Evolutionary conservation across 1,140 invertebrate species (phyloP).

Genomic region (Achatina immaculata): DNA sequence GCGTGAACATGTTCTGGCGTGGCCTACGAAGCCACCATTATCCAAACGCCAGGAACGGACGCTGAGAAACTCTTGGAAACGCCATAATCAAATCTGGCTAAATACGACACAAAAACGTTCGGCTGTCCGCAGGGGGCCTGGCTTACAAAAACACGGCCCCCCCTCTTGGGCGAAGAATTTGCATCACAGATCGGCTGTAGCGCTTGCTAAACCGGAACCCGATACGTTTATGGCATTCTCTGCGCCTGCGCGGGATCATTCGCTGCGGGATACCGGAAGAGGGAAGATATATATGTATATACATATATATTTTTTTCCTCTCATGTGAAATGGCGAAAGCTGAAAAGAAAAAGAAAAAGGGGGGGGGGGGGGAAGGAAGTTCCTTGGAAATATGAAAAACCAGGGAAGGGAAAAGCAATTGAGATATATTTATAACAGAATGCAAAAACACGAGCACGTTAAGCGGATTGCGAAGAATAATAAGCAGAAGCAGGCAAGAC

Average conservation of each 20-base stretch:
- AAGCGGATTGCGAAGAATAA: constrained; percentile 8
- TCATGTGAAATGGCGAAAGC: not conserved
- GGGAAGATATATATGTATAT: too few relatives aligned
- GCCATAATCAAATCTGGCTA: constrained; percentile 11
- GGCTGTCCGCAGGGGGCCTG: not conserved
- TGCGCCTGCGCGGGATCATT: constrained; percentile 4
- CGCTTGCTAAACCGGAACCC: constrained; percentile 1
- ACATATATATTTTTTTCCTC: not conserved
- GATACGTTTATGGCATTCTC: constrained; percentile 13
- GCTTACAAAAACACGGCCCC: constrained; percentile 15
- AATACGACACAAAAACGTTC: constrained; percentile 16
- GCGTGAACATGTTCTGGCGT: not conserved
- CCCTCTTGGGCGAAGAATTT: constrained; percentile 4
- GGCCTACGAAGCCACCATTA: not conserved
- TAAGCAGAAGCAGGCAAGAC: not conserved
- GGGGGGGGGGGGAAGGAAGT: too few relatives aligned
- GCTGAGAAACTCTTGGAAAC: not conserved
- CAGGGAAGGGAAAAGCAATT: not conserved
- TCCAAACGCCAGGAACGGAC: not conserved
- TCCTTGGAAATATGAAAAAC: not conserved
- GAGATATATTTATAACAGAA: constrained; percentile 15
- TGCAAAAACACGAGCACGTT: not conserved
- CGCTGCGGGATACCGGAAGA: constrained; percentile 3
- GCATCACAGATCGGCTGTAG: constrained; percentile 13
- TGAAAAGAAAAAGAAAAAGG: not conserved